Conservation (phyloP, 2,888 invertebrate species). For the Ichneumoninae sp. region DNA sequence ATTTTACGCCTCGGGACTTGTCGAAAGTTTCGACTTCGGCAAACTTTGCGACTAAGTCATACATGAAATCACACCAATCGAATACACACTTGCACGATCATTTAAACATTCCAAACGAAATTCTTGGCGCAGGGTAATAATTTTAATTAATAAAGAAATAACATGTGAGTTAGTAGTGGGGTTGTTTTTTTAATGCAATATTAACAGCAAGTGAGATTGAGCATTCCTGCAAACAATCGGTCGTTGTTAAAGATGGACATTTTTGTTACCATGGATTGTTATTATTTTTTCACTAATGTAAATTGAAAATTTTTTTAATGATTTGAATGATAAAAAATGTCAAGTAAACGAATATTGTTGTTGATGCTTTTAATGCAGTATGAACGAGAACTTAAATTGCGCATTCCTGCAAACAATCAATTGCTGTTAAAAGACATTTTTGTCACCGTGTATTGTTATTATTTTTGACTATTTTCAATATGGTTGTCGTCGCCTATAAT, state of each 20-base stretch:
- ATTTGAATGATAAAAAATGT: too few relatives aligned
- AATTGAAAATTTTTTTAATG: neutral
- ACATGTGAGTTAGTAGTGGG: too few relatives aligned
- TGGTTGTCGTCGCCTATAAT: neutral
- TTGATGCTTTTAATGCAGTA: too few relatives aligned
- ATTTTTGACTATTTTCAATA: neutral
- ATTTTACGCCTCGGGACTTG: neutral
- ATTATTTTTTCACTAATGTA: neutral
- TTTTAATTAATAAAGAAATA: neutral
- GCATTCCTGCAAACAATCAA: too few relatives aligned
- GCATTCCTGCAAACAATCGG: too few relatives aligned
- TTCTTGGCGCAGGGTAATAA: neutral
- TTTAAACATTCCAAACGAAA: neutral
- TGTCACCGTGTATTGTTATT: neutral
- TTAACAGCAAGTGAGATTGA: too few relatives aligned
- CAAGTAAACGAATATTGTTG: too few relatives aligned
- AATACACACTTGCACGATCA: slow-evolving; percentile 21
- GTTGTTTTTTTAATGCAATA: too few relatives aligned
- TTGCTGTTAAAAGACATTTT: neutral
- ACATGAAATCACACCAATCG: slow-evolving; percentile 1
- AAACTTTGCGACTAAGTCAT: neutral
- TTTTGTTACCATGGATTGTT: neutral
- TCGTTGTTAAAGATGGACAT: neutral
- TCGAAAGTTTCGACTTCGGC: slow-evolving; percentile 1
- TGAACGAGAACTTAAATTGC: too few relatives aligned